These are phyloP conservation scores for Eulemur coronatus DNA, from an alignment of 2,797 vertebrate genomes.

Conservation along the genomic window DNA sequence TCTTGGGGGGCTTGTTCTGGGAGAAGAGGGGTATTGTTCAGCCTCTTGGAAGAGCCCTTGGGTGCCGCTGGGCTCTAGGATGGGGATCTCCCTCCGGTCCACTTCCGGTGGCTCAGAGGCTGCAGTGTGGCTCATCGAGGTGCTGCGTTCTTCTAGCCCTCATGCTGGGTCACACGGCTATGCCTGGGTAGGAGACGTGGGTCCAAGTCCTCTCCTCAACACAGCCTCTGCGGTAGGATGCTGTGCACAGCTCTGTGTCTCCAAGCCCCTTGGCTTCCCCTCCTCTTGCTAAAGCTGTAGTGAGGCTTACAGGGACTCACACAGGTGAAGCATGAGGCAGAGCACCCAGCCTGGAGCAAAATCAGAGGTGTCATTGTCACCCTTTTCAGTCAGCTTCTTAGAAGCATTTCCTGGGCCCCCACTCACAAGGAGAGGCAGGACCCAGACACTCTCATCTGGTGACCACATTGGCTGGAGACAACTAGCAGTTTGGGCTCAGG, in stretches of 20 bases:
- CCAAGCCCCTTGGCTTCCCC: neutral
- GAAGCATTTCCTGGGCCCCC: no score
- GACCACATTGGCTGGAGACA: neutral
- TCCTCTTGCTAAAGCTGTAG: neutral
- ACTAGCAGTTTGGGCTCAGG: neutral
- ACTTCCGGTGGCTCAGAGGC: accelerated
- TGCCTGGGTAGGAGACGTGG: no score
- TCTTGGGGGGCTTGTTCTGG: neutral
- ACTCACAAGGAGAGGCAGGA: neutral
- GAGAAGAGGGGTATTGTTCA: neutral
- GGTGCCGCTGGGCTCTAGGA: accelerated
- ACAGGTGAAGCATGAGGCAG: neutral
- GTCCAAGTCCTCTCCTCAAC: accelerated
- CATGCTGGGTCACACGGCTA: accelerated
- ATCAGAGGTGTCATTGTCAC: neutral
- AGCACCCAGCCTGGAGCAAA: neutral
- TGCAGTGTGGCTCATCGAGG: neutral
- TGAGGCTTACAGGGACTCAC: neutral
- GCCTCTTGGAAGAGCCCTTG: accelerated
- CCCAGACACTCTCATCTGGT: accelerated
- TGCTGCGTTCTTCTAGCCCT: accelerated
- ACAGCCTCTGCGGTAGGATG: accelerated
- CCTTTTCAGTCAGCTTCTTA: neutral
- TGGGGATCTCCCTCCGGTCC: accelerated
- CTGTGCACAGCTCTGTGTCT: accelerated